Evolutionary conservation across 1,140 invertebrate species (phyloP).

Genomic region (Aleiodes sp.): DNA sequence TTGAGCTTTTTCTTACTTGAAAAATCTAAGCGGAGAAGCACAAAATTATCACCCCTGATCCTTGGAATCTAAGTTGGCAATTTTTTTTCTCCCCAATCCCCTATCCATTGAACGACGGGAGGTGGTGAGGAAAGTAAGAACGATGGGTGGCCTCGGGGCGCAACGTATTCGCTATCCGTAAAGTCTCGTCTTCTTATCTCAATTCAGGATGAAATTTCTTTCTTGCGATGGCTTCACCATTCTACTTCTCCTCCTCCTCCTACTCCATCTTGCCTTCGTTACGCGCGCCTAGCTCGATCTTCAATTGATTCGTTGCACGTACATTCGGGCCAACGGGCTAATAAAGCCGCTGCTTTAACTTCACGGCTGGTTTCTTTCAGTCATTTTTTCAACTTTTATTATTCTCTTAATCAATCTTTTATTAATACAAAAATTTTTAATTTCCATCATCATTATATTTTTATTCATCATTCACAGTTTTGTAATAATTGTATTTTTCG

Average conservation of each 20-base stretch:
- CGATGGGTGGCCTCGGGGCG: slow-evolving; percentile 28
- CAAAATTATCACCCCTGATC: slow-evolving; percentile 29
- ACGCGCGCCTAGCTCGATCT: slow-evolving; percentile 24
- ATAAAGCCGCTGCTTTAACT: slow-evolving; percentile 3
- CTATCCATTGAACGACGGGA: neutral
- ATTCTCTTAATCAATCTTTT: neutral
- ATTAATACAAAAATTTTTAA: too few relatives aligned
- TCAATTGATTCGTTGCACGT: slow-evolving; percentile 59
- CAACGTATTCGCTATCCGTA: slow-evolving; percentile 30
- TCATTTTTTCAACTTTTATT: neutral
- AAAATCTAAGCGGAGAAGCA: slow-evolving; percentile 22
- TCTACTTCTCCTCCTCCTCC: neutral
- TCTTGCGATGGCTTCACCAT: neutral
- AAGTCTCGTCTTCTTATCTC: slow-evolving; percentile 15
- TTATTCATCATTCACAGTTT: too few relatives aligned
- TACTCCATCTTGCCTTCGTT: neutral
- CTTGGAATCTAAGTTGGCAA: slow-evolving; percentile 15
- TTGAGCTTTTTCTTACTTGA: neutral
- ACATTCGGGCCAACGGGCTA: slow-evolving; percentile 20
- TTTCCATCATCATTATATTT: too few relatives aligned
- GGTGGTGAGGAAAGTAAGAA: slow-evolving; percentile 25
- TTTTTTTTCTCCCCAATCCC: slow-evolving; percentile 10
- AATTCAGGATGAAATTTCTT: slow-evolving; percentile 27
- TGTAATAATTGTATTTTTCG: neutral
- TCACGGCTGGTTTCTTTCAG: neutral